Percentiles rank a stretch among this genome's conserved stretches.
Conservation (phyloP, 1,140 invertebrate genomes). For the Proales similis region DNA sequence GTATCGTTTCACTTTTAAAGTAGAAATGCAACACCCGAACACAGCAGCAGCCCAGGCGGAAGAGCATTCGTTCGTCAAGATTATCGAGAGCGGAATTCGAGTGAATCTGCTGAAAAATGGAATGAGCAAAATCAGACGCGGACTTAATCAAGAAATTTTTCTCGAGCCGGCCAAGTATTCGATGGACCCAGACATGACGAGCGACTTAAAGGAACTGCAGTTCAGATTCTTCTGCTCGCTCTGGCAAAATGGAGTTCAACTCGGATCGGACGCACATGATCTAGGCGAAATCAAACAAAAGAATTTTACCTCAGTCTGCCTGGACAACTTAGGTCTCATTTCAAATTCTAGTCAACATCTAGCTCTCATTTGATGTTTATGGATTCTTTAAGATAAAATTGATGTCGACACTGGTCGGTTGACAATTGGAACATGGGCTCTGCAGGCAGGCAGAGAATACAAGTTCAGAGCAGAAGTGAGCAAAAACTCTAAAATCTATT, state of each 20-base stretch:
- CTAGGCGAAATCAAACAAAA: no score
- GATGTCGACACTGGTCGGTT: no score
- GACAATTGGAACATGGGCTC: no score
- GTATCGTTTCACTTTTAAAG: slow-evolving; percentile 11
- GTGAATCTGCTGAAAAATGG: slow-evolving; percentile 16
- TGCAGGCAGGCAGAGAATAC: no score
- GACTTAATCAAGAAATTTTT: slow-evolving; percentile 27
- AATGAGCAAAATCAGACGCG: slow-evolving; percentile 18
- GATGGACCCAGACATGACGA: slow-evolving; percentile 1
- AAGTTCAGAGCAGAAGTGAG: no score
- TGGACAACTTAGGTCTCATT: no score
- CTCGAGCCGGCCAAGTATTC: slow-evolving; percentile 24
- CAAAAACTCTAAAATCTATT: no score
- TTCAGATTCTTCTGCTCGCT: slow-evolving; percentile 26
- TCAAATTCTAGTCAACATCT: no score
- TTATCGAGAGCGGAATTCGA: slow-evolving; percentile 4
- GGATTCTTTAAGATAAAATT: no score
- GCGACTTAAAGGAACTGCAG: not conserved
- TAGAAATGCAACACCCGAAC: slow-evolving; percentile 4
- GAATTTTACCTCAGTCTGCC: no score
- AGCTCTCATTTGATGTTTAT: no score
- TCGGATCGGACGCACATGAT: no score
- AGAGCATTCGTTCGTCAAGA: slow-evolving; percentile 14
- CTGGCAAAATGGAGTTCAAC: slow-evolving; percentile 17
- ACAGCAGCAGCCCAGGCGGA: slow-evolving; percentile 1